Conservation (phyloP, 2,888 invertebrate species). For the Scelioninae gen. 2 region DNA sequence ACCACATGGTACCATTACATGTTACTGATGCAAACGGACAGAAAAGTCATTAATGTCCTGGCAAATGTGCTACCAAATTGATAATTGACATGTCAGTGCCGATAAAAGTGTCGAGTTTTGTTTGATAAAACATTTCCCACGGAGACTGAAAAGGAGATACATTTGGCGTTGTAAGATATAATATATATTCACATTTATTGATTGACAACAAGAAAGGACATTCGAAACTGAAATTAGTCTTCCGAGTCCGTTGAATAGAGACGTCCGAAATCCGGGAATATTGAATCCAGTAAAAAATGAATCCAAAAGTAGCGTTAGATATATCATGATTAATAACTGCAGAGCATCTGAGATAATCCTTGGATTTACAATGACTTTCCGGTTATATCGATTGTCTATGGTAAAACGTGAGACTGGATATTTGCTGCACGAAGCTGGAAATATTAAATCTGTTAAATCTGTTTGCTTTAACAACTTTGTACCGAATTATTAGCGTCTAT, state of each 20-base stretch:
- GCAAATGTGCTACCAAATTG: no score
- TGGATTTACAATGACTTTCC: slow-evolving; percentile 23
- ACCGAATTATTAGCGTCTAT: no score
- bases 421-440: neutral
- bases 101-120: no score
- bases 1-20: no score
- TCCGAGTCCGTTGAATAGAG: slow-evolving; percentile 1
- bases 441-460: no score
- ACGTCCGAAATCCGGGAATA: slow-evolving; percentile 14
- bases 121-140: no score
- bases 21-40: no score
- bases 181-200: slow-evolving; percentile 16
- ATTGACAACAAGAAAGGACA: slow-evolving; percentile 10
- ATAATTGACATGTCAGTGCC: no score
- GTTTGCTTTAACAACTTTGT: no score
- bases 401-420: slow-evolving; percentile 10
- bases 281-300: slow-evolving; percentile 9
- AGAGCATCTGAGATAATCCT: slow-evolving; percentile 26
- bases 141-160: no score
- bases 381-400: slow-evolving; percentile 26
- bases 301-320: slow-evolving; percentile 23
- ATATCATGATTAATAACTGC: slow-evolving; percentile 26
- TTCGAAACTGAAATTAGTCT: slow-evolving; percentile 17
- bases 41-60: no score
- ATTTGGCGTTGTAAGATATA: slow-evolving; percentile 7